Base-by-base conservation (phyloP, 1,140 invertebrate species). In the Drosophila lini region DNA sequence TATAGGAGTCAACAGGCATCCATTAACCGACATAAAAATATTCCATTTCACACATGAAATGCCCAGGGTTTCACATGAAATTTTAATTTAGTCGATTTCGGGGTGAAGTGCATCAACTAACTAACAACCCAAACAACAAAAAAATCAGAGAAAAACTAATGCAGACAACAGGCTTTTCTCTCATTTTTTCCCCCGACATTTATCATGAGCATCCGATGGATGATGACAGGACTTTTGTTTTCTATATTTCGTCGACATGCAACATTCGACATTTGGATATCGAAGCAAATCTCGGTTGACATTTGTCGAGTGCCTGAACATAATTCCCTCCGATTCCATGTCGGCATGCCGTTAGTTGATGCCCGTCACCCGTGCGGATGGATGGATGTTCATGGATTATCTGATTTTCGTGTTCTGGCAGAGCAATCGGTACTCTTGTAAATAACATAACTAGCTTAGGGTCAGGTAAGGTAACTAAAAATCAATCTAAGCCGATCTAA, bases 321-420 rank as follows among this genome's bases (percentile, higher is more conserved):
- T 71, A 73, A 73, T 73, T 59, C 53, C 67, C 65, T 40, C n/a
- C 65, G 42, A 58, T 57, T 45, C 41, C 40, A 57, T 34, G 47
- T 48, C 64, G n/a, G 50, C 28, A 34, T 58, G 65, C 65, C 15
- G 69, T 59, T 48, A 61, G 80, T 88, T 88, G 60, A 80, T 80
- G 73, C 53, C 60, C 63, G 31, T 90, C 81, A 71, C 68, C 67
- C 25, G 16, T 32, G 25, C 22, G 74, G 68, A 78, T 57, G 74
- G 75, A 78, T 53, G 50, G 84, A 84, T 89, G 84, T 79, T 84
- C 84, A 89, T 89, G 67, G 74, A 89, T 89, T 89, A 89, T 89
- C 84, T 89, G 84, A 84, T 90, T 89, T 89, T 89, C 84, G 84
- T 89, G 82, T 81, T 69, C 59, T 73, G 79, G 65, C 75, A 53